Evolutionary conservation across 2,113 vertebrate genomes (phyloP).

Genomic region (Ceyx melanurus): DNA sequence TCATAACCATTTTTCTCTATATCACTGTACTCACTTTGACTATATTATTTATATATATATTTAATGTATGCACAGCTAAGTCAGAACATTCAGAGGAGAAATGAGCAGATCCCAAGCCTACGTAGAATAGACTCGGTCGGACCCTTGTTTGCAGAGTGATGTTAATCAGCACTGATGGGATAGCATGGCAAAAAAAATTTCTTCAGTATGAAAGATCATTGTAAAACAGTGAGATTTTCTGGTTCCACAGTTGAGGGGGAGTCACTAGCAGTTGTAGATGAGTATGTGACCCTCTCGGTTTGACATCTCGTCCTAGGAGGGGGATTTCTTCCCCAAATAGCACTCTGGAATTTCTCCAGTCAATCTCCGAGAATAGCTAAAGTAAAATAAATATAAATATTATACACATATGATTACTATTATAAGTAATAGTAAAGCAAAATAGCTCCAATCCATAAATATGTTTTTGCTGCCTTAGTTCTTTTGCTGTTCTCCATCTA

Average conservation of each 20-base stretch:
- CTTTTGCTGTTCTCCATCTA: neutral
- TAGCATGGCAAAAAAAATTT: constrained; percentile 19
- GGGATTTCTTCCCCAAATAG: neutral
- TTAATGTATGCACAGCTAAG: neutral
- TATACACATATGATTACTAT: too few relatives aligned
- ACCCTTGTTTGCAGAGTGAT: neutral
- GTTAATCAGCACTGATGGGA: constrained; percentile 28
- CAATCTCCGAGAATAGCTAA: neutral
- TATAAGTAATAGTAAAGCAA: too few relatives aligned
- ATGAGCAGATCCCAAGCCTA: neutral
- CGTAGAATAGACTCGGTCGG: neutral
- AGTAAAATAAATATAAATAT: neutral
- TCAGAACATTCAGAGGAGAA: neutral
- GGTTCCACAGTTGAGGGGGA: neutral
- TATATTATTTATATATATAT: neutral
- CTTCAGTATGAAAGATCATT: constrained; percentile 12
- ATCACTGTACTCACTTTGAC: neutral
- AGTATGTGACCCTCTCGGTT: neutral
- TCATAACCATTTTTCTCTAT: neutral
- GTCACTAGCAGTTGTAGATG: neutral
- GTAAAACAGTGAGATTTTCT: constrained; percentile 24
- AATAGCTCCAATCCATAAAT: neutral
- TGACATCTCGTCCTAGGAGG: neutral
- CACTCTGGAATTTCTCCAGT: neutral
- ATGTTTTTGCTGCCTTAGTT: neutral